Percentiles rank a stretch among this genome's conserved stretches.
phyloP scores from a whole-genome alignment of 2,888 invertebrate genomes.

The Nomada goodeniana region DNA sequence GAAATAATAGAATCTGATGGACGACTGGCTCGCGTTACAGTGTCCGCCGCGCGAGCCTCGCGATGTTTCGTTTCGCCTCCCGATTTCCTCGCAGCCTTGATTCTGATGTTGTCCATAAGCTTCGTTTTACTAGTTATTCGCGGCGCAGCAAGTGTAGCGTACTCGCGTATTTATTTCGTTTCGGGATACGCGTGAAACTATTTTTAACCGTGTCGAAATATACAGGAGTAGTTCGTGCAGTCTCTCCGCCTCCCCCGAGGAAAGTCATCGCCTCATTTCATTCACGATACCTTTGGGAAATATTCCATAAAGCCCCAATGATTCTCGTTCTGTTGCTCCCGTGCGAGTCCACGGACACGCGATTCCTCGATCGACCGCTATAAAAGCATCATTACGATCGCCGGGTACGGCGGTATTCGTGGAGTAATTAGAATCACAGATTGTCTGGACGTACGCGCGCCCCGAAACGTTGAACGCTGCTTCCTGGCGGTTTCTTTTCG shows the following conservation, averaged over 20 bases:
- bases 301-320: not conserved
- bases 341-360: not conserved
- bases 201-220: slow-evolving; percentile 48
- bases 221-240: slow-evolving; percentile 5
- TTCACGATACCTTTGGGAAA: not conserved
- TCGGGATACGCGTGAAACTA: slow-evolving; percentile 31
- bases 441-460: not conserved
- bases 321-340: not conserved
- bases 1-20: not conserved
- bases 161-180: slow-evolving; percentile 46
- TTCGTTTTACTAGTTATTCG: not conserved
- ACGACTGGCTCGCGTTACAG: not conserved
- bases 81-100: not conserved
- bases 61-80: not conserved
- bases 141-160: not conserved
- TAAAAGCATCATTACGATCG: not conserved
- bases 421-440: not conserved
- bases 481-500: slow-evolving; percentile 10
- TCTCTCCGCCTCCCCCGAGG: not conserved
- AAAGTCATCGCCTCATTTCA: slow-evolving; percentile 4
- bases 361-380: not conserved
- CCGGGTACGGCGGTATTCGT: no score
- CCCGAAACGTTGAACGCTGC: not conserved
- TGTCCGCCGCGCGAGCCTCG: not conserved
- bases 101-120: slow-evolving; percentile 26